Base-by-base conservation (phyloP, 2,888 invertebrate species). In the Phyllotreta cruciferae region DNA sequence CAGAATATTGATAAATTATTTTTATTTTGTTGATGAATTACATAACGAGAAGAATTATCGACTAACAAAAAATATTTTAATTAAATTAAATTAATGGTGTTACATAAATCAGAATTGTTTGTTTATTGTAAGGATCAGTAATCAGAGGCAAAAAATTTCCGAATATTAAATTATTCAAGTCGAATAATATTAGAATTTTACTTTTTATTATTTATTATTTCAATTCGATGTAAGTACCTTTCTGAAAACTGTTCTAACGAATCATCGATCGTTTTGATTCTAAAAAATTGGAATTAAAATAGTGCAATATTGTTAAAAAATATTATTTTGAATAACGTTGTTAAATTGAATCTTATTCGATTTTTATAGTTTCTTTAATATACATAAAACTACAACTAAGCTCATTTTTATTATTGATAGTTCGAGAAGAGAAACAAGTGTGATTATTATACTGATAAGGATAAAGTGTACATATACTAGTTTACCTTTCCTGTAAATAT, bases 401-500 rank as follows among this genome's bases (percentile, higher is more conserved):
- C 75, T 75, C 76, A 76, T 73, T 70, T 69, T 74, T 55, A 68
- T 70, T 65, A 69, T 66, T 70, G 67, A 56, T 66, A 53, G 60
- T 66, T 66, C 55, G 55, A 49, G 62, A 70, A 72, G 66, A 24
- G 71, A 79, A 78, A 76, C 73, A 80, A 79, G 80, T 80, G 80
- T 80, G 80, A 79, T 80, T 41, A 78, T 76, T 72, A 69, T 75
- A 76, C 68, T 69, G 71, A 60, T 60, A 72, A 70, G 66, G 50
- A 52, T 56, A 74, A 74, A 74, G 75, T 80, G 79, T 79, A 80
- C 73, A 80, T 24, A 24, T 80, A 80, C 66, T 65, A 68, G 55
- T 75, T 75, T 73, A 75, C 73, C 72, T 73, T 74, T 78, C 24
- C 75, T 80, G 78, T 78, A 79, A 77, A 80, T 78, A 80, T 79